Evolutionary conservation across 2,113 vertebrate species (phyloP), one percentile per base, ranked within the genome.

Genomic region (Columba janthina): DNA sequence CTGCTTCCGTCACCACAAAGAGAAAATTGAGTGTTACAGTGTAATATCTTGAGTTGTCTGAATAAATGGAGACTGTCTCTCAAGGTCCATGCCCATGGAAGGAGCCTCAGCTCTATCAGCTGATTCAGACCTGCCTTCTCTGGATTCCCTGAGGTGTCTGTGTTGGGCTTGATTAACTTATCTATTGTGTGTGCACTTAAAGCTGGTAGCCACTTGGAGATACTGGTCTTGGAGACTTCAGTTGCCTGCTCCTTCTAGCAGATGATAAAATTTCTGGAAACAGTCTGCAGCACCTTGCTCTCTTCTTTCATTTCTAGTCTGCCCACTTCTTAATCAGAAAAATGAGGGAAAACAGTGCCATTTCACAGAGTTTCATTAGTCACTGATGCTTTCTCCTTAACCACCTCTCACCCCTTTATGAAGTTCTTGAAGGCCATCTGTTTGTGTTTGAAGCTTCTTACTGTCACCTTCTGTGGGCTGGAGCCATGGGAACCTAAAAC

Each of bases 401-500:
- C 26, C 53, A 38, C 15, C 12, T 57, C 13, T 79, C 5, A 38
- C 10, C 2, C 16, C 19, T 69, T 42, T 29, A 20, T 60, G 38
- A 60, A 76, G 31, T 65, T 84, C 60, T 53, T 86, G 42, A 34
- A 34, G 36, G 53, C 25, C 67, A 7, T 28, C 11, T 56, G 7
- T 69, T 79, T 54, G 3, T 64, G 32, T 71, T n/a, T 69, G 53
- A 78, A 75, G 34, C 32, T 19, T 79, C 31, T 2, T 62, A 19
- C 12, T 58, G 15, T 36, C 1, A 0, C 1, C 53, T 54, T 31
- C 46, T n/a, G 3, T 40, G n/a, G 12, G 8, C 31, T 36, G 48
- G 34, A 64, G n/a, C 28, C 1, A 2, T 15, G 15, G 57, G 11
- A 54, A 34, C 14, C 14, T 70, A 10, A 34, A 56, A 71, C 9